These are phyloP conservation scores for Falco cherrug DNA, from an alignment of 2,797 vertebrate species.

Conservation along the genomic window DNA sequence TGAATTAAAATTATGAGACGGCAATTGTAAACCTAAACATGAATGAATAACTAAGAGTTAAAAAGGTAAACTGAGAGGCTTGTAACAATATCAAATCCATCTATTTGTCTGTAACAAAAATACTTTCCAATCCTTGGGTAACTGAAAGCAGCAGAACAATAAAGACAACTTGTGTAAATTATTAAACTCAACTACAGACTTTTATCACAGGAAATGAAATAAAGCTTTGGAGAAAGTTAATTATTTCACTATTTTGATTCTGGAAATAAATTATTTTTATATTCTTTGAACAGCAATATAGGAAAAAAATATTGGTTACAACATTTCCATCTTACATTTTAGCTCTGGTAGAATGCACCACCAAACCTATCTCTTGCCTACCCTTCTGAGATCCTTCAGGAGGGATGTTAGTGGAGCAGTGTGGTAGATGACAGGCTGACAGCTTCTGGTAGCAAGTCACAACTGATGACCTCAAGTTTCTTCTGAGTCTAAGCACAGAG, in stretches of 20 bases:
- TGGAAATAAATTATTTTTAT: background rate
- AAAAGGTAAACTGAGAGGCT: background rate
- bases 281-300: background rate
- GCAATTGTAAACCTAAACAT: background rate
- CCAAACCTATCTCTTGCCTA: background rate
- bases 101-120: background rate
- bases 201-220: background rate
- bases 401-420: background rate
- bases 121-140: background rate
- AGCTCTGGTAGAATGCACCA: background rate
- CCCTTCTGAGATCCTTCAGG: background rate
- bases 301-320: background rate
- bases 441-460: background rate
- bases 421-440: background rate
- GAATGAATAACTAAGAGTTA: background rate
- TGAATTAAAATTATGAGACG: background rate
- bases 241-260: background rate
- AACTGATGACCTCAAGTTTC: background rate
- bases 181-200: background rate
- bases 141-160: background rate
- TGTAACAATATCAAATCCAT: background rate
- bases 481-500: background rate
- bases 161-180: background rate
- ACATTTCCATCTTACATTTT: background rate
- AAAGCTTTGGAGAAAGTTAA: background rate